Percentiles rank a stretch among this genome's conserved stretches.
These are phyloP conservation scores for Nymphicus hollandicus DNA, from an alignment of 2,113 vertebrate genomes.

Conservation along the genomic window DNA sequence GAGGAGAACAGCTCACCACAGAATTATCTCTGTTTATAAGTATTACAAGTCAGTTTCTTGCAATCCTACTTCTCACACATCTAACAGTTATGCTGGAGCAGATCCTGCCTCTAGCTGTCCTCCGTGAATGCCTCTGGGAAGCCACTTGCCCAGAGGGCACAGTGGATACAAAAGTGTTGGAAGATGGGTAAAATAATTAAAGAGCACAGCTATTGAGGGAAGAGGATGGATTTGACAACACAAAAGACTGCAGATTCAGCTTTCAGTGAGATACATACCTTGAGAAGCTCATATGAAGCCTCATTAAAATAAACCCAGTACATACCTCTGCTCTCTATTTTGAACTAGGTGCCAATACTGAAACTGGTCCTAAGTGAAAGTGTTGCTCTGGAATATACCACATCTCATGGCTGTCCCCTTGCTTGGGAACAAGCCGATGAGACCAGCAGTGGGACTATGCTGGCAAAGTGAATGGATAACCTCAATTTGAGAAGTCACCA, in stretches of 20 bases:
- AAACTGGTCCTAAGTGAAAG: neutral
- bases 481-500: neutral
- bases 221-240: neutral
- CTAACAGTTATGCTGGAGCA: neutral
- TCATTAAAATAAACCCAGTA: neutral
- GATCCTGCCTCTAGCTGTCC: neutral
- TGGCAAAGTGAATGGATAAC: neutral
- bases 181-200: neutral
- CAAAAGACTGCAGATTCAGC: neutral
- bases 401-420: rapidly evolving
- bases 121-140: neutral
- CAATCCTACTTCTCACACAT: neutral
- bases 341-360: neutral
- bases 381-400: neutral
- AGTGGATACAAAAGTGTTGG: neutral
- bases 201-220: neutral
- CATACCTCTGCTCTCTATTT: neutral
- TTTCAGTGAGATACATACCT: neutral
- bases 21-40: neutral
- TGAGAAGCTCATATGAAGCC: neutral
- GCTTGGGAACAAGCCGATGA: neutral
- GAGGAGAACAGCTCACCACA: neutral
- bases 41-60: neutral
- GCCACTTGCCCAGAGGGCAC: neutral
- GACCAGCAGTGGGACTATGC: neutral